Evolutionary conservation across 1,140 invertebrate genomes (phyloP).

Genomic region (Eupristina koningsbergeri): DNA sequence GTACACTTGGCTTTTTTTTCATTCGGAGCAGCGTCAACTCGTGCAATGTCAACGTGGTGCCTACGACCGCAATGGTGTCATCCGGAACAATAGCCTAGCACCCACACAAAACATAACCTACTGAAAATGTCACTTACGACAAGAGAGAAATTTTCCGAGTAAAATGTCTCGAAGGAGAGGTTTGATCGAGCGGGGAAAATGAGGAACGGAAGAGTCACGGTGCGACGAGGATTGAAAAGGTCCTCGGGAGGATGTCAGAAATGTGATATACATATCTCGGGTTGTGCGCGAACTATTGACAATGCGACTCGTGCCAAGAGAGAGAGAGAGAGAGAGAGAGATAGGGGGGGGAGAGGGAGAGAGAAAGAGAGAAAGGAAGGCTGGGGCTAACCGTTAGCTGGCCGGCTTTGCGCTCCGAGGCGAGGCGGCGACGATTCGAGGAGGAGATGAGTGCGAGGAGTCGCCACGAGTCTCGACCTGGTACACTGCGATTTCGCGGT

Average conservation of each 20-base stretch:
- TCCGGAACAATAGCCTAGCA: too few species aligned
- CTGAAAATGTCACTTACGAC: background rate
- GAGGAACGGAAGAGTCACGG: background rate
- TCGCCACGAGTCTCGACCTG: slow-evolving; percentile 45
- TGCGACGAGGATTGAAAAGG: background rate
- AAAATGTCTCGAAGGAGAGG: background rate
- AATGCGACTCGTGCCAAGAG: slow-evolving; percentile 16
- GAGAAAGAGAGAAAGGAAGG: slow-evolving; percentile 55
- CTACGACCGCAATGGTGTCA: too few species aligned
- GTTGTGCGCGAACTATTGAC: slow-evolving; percentile 10
- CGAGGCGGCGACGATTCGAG: slow-evolving; percentile 16
- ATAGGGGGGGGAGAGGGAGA: background rate
- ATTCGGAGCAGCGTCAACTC: background rate
- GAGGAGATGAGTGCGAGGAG: slow-evolving; percentile 15
- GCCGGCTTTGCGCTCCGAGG: slow-evolving; percentile 62
- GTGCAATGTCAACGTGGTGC: too few species aligned
- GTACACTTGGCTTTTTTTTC: too few species aligned
- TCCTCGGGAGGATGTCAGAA: slow-evolving; percentile 39
- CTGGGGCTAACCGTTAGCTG: slow-evolving; percentile 63
- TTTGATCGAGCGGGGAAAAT: too few species aligned
- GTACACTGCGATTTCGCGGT: slow-evolving; percentile 52
- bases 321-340: slow-evolving; percentile 56
- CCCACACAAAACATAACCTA: too few species aligned
- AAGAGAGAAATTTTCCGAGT: background rate
- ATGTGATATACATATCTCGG: slow-evolving; percentile 47